Base-by-base conservation (phyloP, 1,140 invertebrate species). In the Formica selysi region DNA sequence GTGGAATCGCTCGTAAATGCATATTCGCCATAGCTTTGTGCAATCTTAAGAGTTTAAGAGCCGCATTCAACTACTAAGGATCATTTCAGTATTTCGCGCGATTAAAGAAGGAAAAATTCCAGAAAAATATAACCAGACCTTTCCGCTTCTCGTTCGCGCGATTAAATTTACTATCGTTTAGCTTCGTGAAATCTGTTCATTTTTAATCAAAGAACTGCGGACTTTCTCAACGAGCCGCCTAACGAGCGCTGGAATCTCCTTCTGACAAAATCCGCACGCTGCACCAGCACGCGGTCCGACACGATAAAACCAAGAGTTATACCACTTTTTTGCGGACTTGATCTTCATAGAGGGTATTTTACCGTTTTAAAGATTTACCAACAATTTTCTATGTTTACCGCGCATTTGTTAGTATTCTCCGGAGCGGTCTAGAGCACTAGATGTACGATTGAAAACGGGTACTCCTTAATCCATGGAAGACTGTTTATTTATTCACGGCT, bases 401-500 rank as follows among this genome's bases (percentile, higher is more conserved):
- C 86, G 71, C 84, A 88, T 91, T 91, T 87, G 90, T 91, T 88
- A 76, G 88, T 88, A 85, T 74, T 78, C 59, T 85, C 54, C 29
- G 54, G 54, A 74, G 36, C 26, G 57, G 36, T 26, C 59, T 76
- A 54, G 79, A 83, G 78, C 59, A 61, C 57, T 62, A 29, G 38
- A 32, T 11, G 70, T 59, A 48, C 79, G 59, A 86, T 83, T 62
- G 79, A 61, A 41, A 89, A 70, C 74, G 78, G 54, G 61, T 88
- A 78, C 87, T 91, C 65, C 68, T 90, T 92, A 90, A 91, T 90
- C 80, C 78, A 74, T 36, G 89, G 64, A 87, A 91, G 85, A 88
- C 84, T 90, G 81, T 91, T 90, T 91, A 92, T 90, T 92, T 92
- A 92, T 91, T 90, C 89, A 88, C 44, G 61, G 71, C 70, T 91